Base-by-base conservation (phyloP, 2,113 vertebrate species). In the Eolophus roseicapilla region DNA sequence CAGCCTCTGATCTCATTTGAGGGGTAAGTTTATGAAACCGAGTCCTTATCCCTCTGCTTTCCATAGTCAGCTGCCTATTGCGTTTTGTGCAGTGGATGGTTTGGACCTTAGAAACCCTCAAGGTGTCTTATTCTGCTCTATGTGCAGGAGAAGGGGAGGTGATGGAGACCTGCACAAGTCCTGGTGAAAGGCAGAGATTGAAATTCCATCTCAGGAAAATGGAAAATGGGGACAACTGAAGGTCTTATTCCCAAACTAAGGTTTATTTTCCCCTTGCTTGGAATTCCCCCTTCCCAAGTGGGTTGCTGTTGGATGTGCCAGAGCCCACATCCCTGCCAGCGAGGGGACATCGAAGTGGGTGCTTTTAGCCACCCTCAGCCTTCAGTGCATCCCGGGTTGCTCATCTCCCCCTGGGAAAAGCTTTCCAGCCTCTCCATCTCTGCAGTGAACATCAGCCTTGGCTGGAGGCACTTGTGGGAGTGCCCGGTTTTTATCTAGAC, bases 1-100 rank as follows among this genome's bases (percentile, higher is more conserved):
- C 84, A 76, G 67, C 41, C 47, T 60, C 90, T 91, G 88, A 95
- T 96, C 90, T 93, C 95, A 69, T 96, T 80, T 91, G 93, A 86
- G 70, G 60, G 91, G 86, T 86, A 52, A 86, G 78, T 74, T 90
- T 44, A 83, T 82, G 68, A 89, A 85, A 83, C 12, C 0, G 21
- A 81, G 81, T 92, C 75, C 68, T 82, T 55, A 46, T 75, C 84
- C 68, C 68, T 86, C 49, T 3, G 49, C 55, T 81, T 76, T 60
- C 68, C 33, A 63, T 46, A 20, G 52, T 64, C 39, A 7, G 62
- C 60, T 82, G 55, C 37, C 82, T 33, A 23, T 5, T 39, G 71
- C 80, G 75, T 43, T 47, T 7, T 24, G 28, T 16, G 3, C 52
- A 10, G 71, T 4, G 49, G 12, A 44, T 47, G 47, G 6, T 35